Evolutionary conservation across 2,888 invertebrate species (phyloP).

Genomic region (Cephus runcator): DNA sequence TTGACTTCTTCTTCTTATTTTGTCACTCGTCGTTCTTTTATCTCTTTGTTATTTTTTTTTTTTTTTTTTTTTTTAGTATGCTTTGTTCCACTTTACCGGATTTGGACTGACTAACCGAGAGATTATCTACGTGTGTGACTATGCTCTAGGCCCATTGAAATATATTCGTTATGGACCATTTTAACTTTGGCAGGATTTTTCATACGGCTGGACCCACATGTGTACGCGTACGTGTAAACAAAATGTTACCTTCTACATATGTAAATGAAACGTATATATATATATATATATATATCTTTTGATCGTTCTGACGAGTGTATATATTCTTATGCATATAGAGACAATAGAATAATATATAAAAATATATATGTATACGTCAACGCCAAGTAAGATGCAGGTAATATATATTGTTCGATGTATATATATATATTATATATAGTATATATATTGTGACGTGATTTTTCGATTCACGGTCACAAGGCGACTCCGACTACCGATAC

Average conservation of each 20-base stretch:
- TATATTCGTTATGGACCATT: neutral
- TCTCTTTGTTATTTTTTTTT: neutral
- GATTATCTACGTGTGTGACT: neutral
- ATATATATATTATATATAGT: neutral
- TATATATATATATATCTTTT: neutral
- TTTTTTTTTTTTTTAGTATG: neutral
- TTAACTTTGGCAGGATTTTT: neutral
- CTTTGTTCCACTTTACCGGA: neutral
- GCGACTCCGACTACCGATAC: too few relatives aligned
- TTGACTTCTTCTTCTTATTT: constrained; percentile 6
- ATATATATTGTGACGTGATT: neutral
- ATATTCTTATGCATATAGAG: constrained; percentile 6
- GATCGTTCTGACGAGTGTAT: neutral
- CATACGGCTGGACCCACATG: neutral
- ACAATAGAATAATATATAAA: constrained; percentile 7
- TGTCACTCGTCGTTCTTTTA: neutral
- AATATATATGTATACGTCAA: constrained; percentile 33
- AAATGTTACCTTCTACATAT: constrained; percentile 17
- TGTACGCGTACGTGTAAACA: constrained; percentile 1
- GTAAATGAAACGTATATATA: constrained; percentile 18
- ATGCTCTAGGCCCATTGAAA: neutral
- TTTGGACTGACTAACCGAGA: neutral
- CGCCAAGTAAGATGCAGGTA: constrained; percentile 11
- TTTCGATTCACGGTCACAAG: too few relatives aligned
- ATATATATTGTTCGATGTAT: neutral